Conservation (phyloP, 1,140 invertebrate species). For the Pachyrhynchus sulphureomaculatus region DNA sequence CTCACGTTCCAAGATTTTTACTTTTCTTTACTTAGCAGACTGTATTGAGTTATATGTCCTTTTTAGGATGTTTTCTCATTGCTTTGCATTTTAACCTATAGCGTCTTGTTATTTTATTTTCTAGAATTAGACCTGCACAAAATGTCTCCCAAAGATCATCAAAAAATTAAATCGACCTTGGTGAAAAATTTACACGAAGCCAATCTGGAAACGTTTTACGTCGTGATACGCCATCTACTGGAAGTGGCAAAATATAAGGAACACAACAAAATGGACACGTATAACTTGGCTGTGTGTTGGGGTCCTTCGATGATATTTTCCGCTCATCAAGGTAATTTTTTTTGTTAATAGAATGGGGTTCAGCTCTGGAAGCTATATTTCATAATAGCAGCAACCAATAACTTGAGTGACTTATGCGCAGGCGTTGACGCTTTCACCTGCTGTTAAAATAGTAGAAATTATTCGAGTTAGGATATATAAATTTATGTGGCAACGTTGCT, state of each 20-base stretch:
- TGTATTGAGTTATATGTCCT: too few relatives aligned
- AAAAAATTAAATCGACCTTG: constrained; percentile 28
- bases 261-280: constrained; percentile 45
- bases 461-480: too few relatives aligned
- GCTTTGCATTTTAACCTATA: too few relatives aligned
- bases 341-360: constrained; percentile 2
- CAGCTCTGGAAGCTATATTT: neutral
- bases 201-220: constrained; percentile 76
- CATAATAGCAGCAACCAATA: too few relatives aligned
- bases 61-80: too few relatives aligned
- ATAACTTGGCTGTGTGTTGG: constrained; percentile 47
- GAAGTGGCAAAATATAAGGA: constrained; percentile 49
- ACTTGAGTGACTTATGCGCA: too few relatives aligned
- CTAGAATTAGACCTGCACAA: constrained; percentile 2
- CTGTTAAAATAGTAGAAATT: too few relatives aligned
- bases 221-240: constrained; percentile 76
- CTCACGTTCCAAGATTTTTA: too few relatives aligned
- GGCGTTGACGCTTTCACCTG: too few relatives aligned
- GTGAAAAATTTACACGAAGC: constrained; percentile 59
- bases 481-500: too few relatives aligned
- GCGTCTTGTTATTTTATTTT: too few relatives aligned
- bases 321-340: constrained; percentile 6
- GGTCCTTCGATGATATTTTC: constrained; percentile 42
- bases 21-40: too few relatives aligned
- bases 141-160: constrained; percentile 22